These are phyloP conservation scores for Rhadina sibilatrix DNA, from an alignment of 2,113 vertebrate species.

Conservation along the genomic window DNA sequence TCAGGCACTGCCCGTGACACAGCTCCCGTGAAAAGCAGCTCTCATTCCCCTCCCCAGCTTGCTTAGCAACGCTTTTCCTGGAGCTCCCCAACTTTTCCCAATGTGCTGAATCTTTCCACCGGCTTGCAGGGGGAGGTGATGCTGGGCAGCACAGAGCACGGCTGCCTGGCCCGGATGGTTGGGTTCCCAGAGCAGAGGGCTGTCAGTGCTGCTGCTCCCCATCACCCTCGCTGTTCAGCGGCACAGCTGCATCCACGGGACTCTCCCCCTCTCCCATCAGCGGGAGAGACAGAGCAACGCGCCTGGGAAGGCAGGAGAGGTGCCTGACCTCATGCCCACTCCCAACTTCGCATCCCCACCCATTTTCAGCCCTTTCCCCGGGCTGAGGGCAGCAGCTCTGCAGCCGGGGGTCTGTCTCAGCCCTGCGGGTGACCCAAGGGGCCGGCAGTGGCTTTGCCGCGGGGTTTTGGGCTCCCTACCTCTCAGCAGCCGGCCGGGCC, in stretches of 20 bases:
- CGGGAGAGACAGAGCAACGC: rapidly evolving
- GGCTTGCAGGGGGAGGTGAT: neutral
- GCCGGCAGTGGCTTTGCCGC: rapidly evolving
- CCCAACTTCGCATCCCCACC: neutral
- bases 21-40: neutral
- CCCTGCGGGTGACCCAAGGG: neutral
- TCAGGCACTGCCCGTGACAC: neutral
- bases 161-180: rapidly evolving
- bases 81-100: neutral
- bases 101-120: rapidly evolving
- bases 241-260: neutral
- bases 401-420: neutral
- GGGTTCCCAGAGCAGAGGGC: neutral
- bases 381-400: neutral
- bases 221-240: rapidly evolving
- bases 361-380: rapidly evolving
- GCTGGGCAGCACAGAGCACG: neutral
- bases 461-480: neutral
- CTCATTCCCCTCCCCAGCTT: neutral
- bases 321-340: neutral
- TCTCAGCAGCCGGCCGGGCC: neutral
- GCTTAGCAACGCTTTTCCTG: neutral
- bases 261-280: neutral
- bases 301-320: neutral
- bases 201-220: neutral